These are phyloP conservation scores for Paratrypauchen microcephalus DNA, from an alignment of 2,797 vertebrate genomes.

Conservation along the genomic window DNA sequence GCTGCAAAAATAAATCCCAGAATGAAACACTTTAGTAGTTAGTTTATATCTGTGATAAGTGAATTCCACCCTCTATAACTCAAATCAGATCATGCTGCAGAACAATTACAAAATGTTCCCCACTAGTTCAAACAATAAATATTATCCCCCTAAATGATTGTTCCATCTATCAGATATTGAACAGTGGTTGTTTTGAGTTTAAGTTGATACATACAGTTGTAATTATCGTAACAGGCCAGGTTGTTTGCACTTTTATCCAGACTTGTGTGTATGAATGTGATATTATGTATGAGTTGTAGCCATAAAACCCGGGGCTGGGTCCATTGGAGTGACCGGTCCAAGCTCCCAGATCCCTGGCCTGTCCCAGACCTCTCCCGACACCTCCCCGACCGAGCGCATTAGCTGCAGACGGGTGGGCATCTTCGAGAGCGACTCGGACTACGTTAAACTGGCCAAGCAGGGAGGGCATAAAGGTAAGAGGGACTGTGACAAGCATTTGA, in stretches of 20 bases:
- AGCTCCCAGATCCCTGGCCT: slow-evolving; percentile 82
- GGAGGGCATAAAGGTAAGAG: slow-evolving; percentile 78
- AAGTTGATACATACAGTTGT: too few relatives aligned
- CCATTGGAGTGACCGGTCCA: slow-evolving; percentile 63
- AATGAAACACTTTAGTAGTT: too few relatives aligned
- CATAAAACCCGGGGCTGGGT: slow-evolving; percentile 55
- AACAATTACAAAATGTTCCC: too few relatives aligned
- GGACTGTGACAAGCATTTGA: not conserved
- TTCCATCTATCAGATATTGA: too few relatives aligned
- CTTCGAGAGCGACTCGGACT: slow-evolving; percentile 77
- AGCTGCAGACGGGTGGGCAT: slow-evolving; percentile 79
- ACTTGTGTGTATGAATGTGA: not conserved
- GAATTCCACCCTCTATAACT: too few relatives aligned
- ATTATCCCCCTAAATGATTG: too few relatives aligned
- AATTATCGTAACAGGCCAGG: not conserved
- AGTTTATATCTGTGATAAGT: too few relatives aligned
- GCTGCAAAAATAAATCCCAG: too few relatives aligned
- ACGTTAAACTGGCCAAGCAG: slow-evolving; percentile 80
- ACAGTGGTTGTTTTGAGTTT: too few relatives aligned
- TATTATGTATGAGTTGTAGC: slow-evolving; percentile 44
- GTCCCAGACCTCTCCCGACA: slow-evolving; percentile 64
- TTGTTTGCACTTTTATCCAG: not conserved
- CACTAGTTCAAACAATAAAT: too few relatives aligned
- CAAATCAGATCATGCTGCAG: too few relatives aligned
- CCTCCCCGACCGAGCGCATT: slow-evolving; percentile 54